A percentile compares a stretch with the other conserved stretches of the same genome.
These are phyloP conservation scores for Tetrao urogallus DNA, from an alignment of 2,113 vertebrate species.

Conservation along the genomic window DNA sequence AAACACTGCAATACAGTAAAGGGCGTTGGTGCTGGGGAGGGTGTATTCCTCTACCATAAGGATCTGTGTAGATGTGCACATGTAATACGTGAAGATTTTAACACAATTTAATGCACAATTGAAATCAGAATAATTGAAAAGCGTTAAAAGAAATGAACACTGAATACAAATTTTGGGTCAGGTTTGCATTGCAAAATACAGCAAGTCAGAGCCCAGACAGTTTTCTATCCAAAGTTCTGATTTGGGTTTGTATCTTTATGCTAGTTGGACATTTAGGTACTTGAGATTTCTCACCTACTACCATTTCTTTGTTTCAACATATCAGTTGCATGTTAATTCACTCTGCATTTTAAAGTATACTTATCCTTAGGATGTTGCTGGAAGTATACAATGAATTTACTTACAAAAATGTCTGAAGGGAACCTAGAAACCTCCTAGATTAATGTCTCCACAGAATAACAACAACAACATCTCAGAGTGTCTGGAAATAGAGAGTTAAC, in stretches of 20 bases:
- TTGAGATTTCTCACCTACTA: neutral
- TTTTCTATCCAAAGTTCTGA: neutral
- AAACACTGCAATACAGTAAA: conserved; percentile 69
- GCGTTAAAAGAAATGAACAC: neutral
- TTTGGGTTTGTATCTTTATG: neutral
- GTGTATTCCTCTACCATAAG: neutral
- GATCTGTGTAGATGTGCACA: neutral
- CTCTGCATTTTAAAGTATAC: neutral
- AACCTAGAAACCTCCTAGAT: neutral
- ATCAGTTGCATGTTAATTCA: conserved; percentile 17
- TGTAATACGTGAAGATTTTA: neutral
- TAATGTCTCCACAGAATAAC: neutral
- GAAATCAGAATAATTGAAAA: conserved; percentile 13
- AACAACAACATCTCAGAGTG: neutral
- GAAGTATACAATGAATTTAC: neutral
- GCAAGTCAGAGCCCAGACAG: neutral
- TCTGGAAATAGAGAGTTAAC: neutral
- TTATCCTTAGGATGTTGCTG: neutral
- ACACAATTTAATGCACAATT: neutral
- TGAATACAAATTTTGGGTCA: neutral
- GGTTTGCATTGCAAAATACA: neutral
- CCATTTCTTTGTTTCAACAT: neutral
- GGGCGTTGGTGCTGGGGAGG: neutral
- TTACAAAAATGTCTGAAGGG: neutral
- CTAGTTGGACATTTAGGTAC: neutral